Evolutionary conservation across 2,888 invertebrate species (phyloP).

Genomic region (Pollenia angustigena): DNA sequence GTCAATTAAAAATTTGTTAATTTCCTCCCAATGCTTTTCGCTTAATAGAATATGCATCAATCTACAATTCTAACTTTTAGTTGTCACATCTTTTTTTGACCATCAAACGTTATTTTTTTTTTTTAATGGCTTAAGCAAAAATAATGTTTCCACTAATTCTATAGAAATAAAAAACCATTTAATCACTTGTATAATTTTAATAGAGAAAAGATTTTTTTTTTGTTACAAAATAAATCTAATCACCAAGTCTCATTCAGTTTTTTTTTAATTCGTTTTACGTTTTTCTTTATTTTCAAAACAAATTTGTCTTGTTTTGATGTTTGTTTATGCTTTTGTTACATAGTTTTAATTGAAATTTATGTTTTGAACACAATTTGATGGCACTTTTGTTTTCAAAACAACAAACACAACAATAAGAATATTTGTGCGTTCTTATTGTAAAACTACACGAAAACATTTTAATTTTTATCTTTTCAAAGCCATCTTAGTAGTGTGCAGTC

Average conservation of each 20-base stretch:
- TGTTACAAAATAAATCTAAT: slow-evolving; percentile 40
- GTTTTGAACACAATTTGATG: slow-evolving; percentile 61
- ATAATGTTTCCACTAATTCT: slow-evolving; percentile 10
- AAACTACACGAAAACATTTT: neutral
- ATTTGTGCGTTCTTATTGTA: neutral
- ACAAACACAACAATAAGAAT: neutral
- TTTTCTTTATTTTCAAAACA: slow-evolving; percentile 40
- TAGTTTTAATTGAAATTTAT: slow-evolving; percentile 71
- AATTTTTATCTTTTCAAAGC: slow-evolving; percentile 47
- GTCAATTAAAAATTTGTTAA: too few species aligned
- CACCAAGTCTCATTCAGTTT: slow-evolving; percentile 5
- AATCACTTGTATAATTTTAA: slow-evolving; percentile 29
- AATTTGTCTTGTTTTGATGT: slow-evolving; percentile 51
- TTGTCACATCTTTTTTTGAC: slow-evolving; percentile 5
- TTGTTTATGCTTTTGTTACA: slow-evolving; percentile 32
- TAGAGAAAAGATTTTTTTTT: neutral
- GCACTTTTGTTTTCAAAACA: slow-evolving; percentile 60
- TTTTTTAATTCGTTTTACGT: neutral
- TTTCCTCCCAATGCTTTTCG: too few species aligned
- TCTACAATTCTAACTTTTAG: neutral
- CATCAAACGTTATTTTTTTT: neutral
- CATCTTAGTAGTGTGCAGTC: slow-evolving; percentile 45
- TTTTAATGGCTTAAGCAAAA: slow-evolving; percentile 1
- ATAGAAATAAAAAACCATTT: slow-evolving; percentile 18
- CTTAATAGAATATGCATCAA: too few species aligned